Conservation (phyloP, 1,140 invertebrate species). For the Heliconius congener region DNA sequence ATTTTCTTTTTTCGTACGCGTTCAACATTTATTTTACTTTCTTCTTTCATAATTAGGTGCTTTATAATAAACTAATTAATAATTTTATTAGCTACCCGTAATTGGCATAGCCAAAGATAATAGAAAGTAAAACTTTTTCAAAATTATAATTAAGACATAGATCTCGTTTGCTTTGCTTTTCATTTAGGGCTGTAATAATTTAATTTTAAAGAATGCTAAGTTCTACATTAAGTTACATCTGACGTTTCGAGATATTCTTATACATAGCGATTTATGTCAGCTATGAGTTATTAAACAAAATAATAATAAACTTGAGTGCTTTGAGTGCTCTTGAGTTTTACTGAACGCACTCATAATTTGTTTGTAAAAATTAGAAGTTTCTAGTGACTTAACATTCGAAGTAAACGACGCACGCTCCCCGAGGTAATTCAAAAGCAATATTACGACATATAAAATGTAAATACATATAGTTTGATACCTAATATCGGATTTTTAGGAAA, state of each 20-base stretch:
- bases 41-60: conserved; percentile 66
- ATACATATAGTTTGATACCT: conserved; percentile 80
- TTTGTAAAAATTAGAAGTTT: conserved; percentile 74
- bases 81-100: conserved; percentile 60
- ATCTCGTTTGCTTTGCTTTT: conserved; percentile 44
- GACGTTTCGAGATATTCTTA: conserved; percentile 69
- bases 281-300: conserved; percentile 68
- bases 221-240: conserved; percentile 61
- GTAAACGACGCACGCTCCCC: conserved; percentile 76
- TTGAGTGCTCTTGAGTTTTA: conserved; percentile 72
- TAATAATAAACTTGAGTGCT: conserved; percentile 73
- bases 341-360: conserved; percentile 74
- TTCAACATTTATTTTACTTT: conserved; percentile 58
- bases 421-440: conserved; percentile 80
- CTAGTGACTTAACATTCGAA: conserved; percentile 72
- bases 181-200: conserved; percentile 35
- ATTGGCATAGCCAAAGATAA: conserved; percentile 77
- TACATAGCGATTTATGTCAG: conserved; percentile 47
- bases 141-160: conserved; percentile 42
- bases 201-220: conserved; percentile 39
- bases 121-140: conserved; percentile 52
- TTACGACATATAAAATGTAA: conserved; percentile 81
- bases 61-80: conserved; percentile 64
- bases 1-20: conserved; percentile 58
- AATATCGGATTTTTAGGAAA: conserved; percentile 79